Conservation (phyloP, 2,888 invertebrate species). For the Athalia rosae region DNA sequence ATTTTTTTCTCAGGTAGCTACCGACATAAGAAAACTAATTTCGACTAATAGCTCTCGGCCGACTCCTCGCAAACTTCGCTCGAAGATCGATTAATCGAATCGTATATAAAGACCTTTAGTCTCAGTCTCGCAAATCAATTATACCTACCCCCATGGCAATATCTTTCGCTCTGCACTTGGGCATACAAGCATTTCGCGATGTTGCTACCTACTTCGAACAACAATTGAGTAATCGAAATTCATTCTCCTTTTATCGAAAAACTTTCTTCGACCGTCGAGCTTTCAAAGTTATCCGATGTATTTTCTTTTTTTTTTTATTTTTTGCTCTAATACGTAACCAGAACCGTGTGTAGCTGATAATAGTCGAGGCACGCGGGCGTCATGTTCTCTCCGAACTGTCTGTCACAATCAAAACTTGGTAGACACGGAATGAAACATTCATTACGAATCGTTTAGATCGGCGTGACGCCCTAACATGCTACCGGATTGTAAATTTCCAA, state of each 20-base stretch:
- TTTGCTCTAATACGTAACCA: neutral
- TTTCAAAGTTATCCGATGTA: neutral
- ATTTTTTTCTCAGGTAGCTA: neutral
- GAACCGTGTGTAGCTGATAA: neutral
- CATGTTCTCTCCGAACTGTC: conserved; percentile 46
- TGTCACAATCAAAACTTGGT: conserved; percentile 65
- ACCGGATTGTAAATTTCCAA: conserved; percentile 27
- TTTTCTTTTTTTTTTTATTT: neutral
- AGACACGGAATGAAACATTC: conserved; percentile 60
- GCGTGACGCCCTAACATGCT: conserved; percentile 18
- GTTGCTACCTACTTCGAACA: conserved; percentile 13
- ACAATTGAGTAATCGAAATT: conserved; percentile 21
- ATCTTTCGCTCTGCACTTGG: neutral
- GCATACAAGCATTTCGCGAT: neutral
- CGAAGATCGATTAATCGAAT: conserved; percentile 31
- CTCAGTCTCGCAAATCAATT: conserved; percentile 23
- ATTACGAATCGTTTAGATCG: conserved; percentile 50
- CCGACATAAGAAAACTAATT: conserved; percentile 32
- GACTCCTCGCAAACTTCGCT: conserved; percentile 1
- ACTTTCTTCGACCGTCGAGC: neutral
- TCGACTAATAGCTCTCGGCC: conserved; percentile 23
- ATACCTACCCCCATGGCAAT: neutral
- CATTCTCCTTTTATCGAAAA: conserved; percentile 7
- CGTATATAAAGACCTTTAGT: neutral
- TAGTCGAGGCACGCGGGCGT: conserved; percentile 9